Evolutionary conservation across 2,888 invertebrate genomes (phyloP).

Genomic region (Pycnomerus fuliginosus): DNA sequence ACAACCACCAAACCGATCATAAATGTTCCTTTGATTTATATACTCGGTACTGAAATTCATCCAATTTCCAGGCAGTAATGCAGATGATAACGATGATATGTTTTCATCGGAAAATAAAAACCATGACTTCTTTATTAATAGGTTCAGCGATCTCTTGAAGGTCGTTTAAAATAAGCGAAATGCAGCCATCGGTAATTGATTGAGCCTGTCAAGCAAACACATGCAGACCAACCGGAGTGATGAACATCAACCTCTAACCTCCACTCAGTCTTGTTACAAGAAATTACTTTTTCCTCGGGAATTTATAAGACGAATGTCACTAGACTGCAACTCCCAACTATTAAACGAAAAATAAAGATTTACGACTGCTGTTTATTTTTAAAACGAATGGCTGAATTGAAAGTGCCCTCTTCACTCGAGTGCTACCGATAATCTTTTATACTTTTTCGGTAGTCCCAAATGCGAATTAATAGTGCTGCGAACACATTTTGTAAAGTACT

Average conservation of each 20-base stretch:
- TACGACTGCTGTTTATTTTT: neutral
- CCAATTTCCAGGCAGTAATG: too few relatives aligned
- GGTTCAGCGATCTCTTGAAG: too few relatives aligned
- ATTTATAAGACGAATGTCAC: constrained; percentile 4
- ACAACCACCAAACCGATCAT: too few relatives aligned
- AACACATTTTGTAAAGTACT: constrained; percentile 27
- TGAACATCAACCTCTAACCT: constrained; percentile 28
- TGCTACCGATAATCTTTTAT: too few relatives aligned
- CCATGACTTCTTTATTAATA: too few relatives aligned
- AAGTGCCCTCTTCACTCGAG: too few relatives aligned
- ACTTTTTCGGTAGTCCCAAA: constrained; percentile 19
- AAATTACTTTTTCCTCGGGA: constrained; percentile 17
- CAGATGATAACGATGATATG: too few relatives aligned
- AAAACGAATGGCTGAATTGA: neutral
- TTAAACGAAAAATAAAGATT: constrained; percentile 1
- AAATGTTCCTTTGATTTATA: too few relatives aligned
- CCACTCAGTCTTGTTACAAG: constrained; percentile 13
- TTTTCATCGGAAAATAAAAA: too few relatives aligned
- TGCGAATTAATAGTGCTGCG: constrained; percentile 23
- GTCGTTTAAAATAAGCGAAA: constrained; percentile 29
- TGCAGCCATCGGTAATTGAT: constrained; percentile 30
- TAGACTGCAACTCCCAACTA: neutral
- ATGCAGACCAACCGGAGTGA: constrained; percentile 27
- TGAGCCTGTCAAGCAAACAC: constrained; percentile 29
- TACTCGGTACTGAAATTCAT: too few relatives aligned